phyloP scores from a whole-genome alignment of 2,888 invertebrate species.

The Auanema sp. region DNA sequence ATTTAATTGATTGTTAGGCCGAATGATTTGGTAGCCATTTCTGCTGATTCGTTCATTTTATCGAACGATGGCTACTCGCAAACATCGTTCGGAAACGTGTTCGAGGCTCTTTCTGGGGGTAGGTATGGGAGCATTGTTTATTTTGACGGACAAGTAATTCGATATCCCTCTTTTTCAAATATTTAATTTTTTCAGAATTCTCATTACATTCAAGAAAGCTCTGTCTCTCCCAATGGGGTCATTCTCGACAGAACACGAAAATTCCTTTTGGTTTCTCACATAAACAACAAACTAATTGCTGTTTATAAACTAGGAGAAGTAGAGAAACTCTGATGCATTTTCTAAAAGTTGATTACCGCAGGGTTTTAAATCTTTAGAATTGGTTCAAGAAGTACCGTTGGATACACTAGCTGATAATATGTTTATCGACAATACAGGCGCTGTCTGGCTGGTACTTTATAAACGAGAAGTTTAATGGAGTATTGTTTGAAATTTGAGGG shows the following conservation, averaged over 20 bases:
- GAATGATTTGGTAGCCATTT: conserved; percentile 40
- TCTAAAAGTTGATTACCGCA: neutral
- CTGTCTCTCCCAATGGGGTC: conserved; percentile 37
- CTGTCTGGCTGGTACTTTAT: conserved; percentile 34
- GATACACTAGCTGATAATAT: conserved; percentile 36
- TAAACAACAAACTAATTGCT: conserved; percentile 28
- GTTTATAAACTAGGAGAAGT: conserved; percentile 29
- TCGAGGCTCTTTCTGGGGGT: conserved; percentile 29
- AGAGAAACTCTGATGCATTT: neutral
- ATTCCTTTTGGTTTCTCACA: conserved; percentile 35
- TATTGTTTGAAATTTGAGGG: conserved; percentile 22
- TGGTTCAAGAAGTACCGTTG: conserved; percentile 13
- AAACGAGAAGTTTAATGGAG: neutral
- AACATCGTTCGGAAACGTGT: conserved; percentile 22
- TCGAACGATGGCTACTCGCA: conserved; percentile 45
- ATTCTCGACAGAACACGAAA: conserved; percentile 27
- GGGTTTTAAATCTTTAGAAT: conserved; percentile 19
- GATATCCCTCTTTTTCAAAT: neutral
- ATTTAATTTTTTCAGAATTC: conserved; percentile 20
- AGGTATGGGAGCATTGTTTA: conserved; percentile 35
- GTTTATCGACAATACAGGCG: conserved; percentile 27
- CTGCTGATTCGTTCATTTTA: conserved; percentile 34
- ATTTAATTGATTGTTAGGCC: conserved; percentile 24
- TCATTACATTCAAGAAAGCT: conserved; percentile 20
- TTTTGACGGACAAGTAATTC: conserved; percentile 35